Conservation (phyloP, 2,113 vertebrate species). For the Ictalurus punctatus region DNA sequence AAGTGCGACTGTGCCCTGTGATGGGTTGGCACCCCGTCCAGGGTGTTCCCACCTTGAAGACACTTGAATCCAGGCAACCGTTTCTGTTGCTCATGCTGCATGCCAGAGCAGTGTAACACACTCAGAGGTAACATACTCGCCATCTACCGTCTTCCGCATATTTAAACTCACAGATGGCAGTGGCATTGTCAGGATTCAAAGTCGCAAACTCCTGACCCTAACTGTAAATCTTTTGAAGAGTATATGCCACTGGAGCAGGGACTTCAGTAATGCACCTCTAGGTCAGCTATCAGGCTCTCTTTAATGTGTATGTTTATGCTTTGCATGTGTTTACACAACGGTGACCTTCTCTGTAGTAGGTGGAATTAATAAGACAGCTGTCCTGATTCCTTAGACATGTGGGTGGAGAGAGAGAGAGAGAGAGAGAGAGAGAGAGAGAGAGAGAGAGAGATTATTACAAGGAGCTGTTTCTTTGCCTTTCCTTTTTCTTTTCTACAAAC, state of each 20-base stretch:
- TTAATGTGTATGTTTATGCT: neutral
- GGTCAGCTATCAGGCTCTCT: neutral
- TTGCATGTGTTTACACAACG: constrained; percentile 11
- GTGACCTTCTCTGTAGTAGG: constrained; percentile 2
- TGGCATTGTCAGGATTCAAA: neutral
- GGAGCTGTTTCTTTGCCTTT: constrained; percentile 11
- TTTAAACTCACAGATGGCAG: neutral
- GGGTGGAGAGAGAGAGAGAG: neutral
- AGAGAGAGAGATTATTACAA: constrained; percentile 20
- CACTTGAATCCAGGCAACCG: neutral
- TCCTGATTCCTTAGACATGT: neutral
- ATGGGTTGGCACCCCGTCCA: too few relatives aligned
- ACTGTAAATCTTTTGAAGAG: neutral
- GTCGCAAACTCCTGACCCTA: neutral
- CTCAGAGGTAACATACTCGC: neutral
- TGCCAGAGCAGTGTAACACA: neutral
- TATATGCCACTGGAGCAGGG: neutral
- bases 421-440: neutral
- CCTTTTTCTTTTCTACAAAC: constrained; percentile 18
- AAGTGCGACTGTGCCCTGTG: too few relatives aligned
- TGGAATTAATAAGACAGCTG: constrained; percentile 19
- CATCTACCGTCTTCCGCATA: neutral
- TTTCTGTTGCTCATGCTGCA: neutral
- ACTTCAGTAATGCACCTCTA: neutral
- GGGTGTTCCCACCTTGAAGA: neutral